Evolutionary conservation across 2,797 vertebrate species (phyloP).

Genomic region (Nothura maculosa): DNA sequence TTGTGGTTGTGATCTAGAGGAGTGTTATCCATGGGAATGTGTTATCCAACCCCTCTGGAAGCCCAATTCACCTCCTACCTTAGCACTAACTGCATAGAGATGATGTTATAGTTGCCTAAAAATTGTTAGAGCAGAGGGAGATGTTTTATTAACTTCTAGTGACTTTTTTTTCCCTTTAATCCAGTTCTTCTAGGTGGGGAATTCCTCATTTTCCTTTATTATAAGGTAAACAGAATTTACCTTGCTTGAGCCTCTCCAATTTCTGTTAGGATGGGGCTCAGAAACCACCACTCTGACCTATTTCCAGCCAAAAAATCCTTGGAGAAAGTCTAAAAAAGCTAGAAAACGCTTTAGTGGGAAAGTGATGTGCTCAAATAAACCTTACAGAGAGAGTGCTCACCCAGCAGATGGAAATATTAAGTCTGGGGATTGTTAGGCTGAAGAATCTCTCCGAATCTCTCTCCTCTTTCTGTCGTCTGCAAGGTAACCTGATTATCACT

Average conservation of each 20-base stretch:
- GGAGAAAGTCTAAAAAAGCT: constrained; percentile 35
- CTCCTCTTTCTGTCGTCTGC: not conserved
- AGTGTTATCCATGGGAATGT: not conserved
- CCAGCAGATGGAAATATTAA: constrained; percentile 62
- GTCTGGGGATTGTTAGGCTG: constrained; percentile 45
- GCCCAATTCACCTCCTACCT: not conserved
- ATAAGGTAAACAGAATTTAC: constrained; percentile 35
- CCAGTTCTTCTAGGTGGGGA: constrained; percentile 15
- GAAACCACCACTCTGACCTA: constrained; percentile 15
- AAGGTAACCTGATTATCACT: constrained; percentile 51
- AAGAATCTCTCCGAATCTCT: constrained; percentile 37
- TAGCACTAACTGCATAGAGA: not conserved
- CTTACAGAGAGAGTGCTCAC: constrained; percentile 28
- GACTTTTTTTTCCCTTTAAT: not conserved
- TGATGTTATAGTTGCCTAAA: not conserved
- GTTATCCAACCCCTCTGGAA: not conserved
- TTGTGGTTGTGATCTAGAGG: not conserved
- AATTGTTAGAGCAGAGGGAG: not conserved
- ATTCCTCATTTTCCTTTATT: constrained; percentile 29
- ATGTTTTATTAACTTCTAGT: not conserved
- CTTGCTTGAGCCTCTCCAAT: constrained; percentile 3
- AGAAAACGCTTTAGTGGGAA: constrained; percentile 41
- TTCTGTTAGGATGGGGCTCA: constrained; percentile 1
- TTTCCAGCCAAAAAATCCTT: constrained; percentile 51
- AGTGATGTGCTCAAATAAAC: constrained; percentile 51